Conservation (phyloP, 2,113 vertebrate species). For the Pedionomus torquatus region DNA sequence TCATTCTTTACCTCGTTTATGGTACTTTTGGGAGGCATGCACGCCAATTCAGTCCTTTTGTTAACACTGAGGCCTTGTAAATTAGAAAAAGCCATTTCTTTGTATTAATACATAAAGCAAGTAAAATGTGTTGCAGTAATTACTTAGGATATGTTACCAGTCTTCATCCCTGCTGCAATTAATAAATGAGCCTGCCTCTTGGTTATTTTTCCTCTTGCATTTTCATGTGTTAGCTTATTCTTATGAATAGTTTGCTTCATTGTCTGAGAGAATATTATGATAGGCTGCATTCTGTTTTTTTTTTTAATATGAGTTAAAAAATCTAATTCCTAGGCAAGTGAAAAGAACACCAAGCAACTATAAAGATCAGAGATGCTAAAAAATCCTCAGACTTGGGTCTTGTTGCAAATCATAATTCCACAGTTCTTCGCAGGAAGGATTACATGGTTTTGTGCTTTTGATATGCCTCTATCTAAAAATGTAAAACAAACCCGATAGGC, state of each 20-base stretch:
- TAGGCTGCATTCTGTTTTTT: background rate
- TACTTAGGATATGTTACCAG: background rate
- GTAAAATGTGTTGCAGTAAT: background rate
- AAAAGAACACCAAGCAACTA: background rate
- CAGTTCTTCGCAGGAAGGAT: background rate
- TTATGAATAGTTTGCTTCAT: constrained; percentile 8
- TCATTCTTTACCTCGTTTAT: background rate
- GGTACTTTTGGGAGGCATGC: background rate
- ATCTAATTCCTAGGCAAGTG: background rate
- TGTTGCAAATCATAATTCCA: background rate
- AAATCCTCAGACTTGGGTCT: background rate
- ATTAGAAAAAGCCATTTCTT: background rate
- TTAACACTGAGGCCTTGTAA: background rate
- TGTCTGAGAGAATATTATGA: background rate
- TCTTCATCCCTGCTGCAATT: constrained; percentile 1
- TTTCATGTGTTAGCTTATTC: constrained; percentile 15
- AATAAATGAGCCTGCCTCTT: background rate
- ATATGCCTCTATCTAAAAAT: background rate
- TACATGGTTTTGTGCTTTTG: background rate
- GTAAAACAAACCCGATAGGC: background rate
- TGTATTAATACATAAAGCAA: background rate
- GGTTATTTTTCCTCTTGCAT: background rate
- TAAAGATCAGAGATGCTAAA: background rate
- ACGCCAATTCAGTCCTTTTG: background rate
- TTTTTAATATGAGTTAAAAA: background rate